Evolutionary conservation across 2,113 vertebrate genomes (phyloP).

Genomic region (Carassius carassius): DNA sequence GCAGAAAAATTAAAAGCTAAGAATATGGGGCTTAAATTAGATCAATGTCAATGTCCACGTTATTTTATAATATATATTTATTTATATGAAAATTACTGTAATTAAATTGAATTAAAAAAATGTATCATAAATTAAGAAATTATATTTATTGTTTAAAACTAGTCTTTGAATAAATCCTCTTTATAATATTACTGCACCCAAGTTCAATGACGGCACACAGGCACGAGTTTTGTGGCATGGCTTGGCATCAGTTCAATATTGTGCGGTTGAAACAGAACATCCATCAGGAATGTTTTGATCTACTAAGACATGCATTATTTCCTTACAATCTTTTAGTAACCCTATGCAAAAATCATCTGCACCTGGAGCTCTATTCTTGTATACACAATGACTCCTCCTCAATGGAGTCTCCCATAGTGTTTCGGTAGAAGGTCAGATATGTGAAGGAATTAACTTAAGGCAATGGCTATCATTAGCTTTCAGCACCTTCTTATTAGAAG

Average conservation of each 20-base stretch:
- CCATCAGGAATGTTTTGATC: background rate
- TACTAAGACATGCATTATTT: constrained; percentile 5
- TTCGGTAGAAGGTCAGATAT: constrained; percentile 61
- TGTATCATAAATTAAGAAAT: background rate
- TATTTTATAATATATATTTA: background rate
- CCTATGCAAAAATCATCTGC: background rate
- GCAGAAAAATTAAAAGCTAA: background rate
- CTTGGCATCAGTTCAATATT: constrained; percentile 1
- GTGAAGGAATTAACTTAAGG: constrained; percentile 67
- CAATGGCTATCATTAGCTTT: constrained; percentile 69
- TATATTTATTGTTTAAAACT: background rate
- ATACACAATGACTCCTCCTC: constrained; percentile 53
- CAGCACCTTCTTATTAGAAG: constrained; percentile 74
- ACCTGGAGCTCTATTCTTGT: background rate
- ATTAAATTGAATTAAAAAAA: background rate
- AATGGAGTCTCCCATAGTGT: constrained; percentile 57
- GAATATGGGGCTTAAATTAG: background rate
- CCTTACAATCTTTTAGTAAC: background rate
- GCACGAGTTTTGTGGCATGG: background rate
- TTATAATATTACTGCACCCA: background rate
- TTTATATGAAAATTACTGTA: background rate
- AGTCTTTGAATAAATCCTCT: background rate
- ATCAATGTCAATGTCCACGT: background rate
- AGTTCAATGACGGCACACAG: background rate
- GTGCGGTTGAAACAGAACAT: background rate